Conservation (phyloP, 2,888 invertebrate species). For the Margaritifera margaritifera region DNA sequence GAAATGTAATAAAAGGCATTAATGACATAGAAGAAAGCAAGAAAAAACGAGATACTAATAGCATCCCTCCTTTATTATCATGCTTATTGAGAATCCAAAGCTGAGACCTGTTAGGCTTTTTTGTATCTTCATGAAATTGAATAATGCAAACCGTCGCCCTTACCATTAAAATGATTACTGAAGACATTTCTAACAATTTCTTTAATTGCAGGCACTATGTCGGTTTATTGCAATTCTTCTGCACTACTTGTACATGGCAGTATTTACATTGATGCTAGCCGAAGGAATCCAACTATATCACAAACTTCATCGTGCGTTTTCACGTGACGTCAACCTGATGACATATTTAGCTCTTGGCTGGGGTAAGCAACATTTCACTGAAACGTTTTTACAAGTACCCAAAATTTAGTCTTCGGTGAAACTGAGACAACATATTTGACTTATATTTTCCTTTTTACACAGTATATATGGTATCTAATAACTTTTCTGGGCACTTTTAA, state of each 20-base stretch:
- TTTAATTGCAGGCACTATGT: conserved; percentile 36
- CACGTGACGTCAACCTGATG: conserved; percentile 16
- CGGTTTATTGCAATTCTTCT: conserved; percentile 40
- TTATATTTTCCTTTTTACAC: not conserved
- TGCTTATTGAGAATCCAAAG: no score
- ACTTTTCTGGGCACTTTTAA: no score
- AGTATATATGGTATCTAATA: no score
- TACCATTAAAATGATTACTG: no score
- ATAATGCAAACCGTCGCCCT: no score
- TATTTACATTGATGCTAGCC: conserved; percentile 47
- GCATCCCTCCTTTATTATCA: no score
- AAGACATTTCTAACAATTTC: not conserved
- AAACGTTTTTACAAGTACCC: conserved; percentile 8
- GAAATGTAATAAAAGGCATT: no score
- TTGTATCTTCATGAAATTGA: no score
- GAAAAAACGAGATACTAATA: no score
- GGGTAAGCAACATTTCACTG: conserved; percentile 29
- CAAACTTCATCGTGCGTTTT: conserved; percentile 37
- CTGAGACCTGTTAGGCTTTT: no score
- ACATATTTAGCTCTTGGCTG: conserved; percentile 40
- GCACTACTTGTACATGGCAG: conserved; percentile 42
- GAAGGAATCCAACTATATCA: conserved; percentile 45
- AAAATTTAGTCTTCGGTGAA: not conserved
- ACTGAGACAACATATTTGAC: not conserved
- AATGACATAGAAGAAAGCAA: no score